phyloP scores from a whole-genome alignment of 2,797 vertebrate species.

The Propithecus perrieri region DNA sequence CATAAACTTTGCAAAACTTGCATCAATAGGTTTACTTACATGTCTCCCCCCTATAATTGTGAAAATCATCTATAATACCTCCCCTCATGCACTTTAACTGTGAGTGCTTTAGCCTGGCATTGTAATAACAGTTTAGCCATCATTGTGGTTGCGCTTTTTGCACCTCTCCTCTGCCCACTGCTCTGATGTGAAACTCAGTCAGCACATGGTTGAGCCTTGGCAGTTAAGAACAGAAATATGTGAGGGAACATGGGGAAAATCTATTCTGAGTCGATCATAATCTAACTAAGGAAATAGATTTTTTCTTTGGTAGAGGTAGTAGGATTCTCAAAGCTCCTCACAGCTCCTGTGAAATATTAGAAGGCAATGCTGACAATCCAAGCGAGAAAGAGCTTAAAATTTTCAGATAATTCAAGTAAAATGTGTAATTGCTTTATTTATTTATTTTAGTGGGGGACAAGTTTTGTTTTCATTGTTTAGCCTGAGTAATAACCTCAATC shows the following conservation, averaged over 20 bases:
- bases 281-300: background rate
- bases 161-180: background rate
- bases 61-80: background rate
- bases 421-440: background rate
- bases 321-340: background rate
- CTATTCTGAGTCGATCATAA: background rate
- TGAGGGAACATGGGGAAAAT: background rate
- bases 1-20: constrained; percentile 31
- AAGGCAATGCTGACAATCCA: background rate
- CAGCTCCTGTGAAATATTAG: background rate
- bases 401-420: background rate
- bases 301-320: background rate
- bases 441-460: background rate
- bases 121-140: background rate
- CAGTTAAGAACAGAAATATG: background rate
- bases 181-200: background rate
- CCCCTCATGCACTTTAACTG: background rate
- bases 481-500: background rate
- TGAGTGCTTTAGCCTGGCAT: background rate
- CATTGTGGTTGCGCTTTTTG: background rate
- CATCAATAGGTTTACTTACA: background rate
- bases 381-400: background rate
- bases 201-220: background rate
- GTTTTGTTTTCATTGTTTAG: background rate
- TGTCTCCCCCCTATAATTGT: background rate